Percentiles rank a stretch among this genome's conserved stretches.
These are phyloP conservation scores for Eristalis pertinax DNA, from an alignment of 2,888 invertebrate genomes.

Conservation along the genomic window DNA sequence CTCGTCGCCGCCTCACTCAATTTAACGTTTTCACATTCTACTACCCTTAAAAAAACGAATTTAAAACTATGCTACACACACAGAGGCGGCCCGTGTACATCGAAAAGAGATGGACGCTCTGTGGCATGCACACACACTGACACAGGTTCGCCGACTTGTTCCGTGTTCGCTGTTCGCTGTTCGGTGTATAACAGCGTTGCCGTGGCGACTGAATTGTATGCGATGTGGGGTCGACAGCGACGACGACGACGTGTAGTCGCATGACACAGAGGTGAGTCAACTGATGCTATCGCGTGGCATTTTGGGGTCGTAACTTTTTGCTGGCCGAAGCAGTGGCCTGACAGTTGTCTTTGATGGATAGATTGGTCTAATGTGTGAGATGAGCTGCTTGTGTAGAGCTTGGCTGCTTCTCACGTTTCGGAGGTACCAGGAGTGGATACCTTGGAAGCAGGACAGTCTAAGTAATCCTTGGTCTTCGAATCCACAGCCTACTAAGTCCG, in stretches of 20 bases:
- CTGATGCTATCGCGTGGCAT: background rate
- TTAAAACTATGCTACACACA: slow-evolving; percentile 55
- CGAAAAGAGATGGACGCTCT: slow-evolving; percentile 55
- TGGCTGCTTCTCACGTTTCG: too few species aligned
- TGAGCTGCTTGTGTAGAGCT: too few species aligned
- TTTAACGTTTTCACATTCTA: slow-evolving; percentile 69
- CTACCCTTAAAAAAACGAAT: slow-evolving; percentile 67
- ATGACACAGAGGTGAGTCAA: background rate
- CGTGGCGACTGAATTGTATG: background rate
- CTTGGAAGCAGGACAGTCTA: too few species aligned
- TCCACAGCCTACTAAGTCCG: too few species aligned
- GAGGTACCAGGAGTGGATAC: too few species aligned
- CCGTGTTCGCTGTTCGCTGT: slow-evolving; percentile 36
- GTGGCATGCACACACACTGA: slow-evolving; percentile 27
- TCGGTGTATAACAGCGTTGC: slow-evolving; percentile 42
- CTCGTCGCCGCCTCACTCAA: slow-evolving; percentile 70
- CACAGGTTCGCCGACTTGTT: slow-evolving; percentile 44
- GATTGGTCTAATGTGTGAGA: too few species aligned
- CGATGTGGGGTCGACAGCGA: background rate
- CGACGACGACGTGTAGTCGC: background rate
- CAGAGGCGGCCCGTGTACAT: background rate
- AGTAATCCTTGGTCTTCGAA: too few species aligned
- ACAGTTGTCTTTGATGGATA: too few species aligned
- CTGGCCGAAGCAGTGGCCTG: too few species aligned
- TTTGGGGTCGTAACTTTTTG: background rate